Evolutionary conservation across 2,113 vertebrate species (phyloP), one percentile per base, ranked within the genome.

Genomic region (Hepsetus odoe): DNA sequence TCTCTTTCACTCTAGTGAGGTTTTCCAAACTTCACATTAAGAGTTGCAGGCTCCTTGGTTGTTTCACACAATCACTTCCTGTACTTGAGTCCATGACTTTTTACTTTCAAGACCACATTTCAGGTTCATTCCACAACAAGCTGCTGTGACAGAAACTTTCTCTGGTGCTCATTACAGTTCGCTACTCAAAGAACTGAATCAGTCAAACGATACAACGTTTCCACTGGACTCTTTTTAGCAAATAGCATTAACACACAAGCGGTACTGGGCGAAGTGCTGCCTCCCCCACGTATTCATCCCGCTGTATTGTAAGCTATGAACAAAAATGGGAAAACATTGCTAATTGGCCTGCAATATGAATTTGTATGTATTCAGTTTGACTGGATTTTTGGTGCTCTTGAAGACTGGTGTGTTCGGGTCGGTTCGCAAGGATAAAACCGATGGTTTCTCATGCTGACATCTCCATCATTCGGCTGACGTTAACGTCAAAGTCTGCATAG

Each of bases 81-180:
- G 68, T 22, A 70, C 67, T 67, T 33, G 46, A 65, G 12, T 20
- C 71, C 26, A 38, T 71, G 51, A 40, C 30, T 55, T 42, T 78
- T 44, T 44, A 40, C 61, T 49, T 35, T 49, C 51, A 55, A 44
- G 20, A 30, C n/a, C 35, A 61, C 76, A 74, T 74, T 77, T 73
- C 82, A 83, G 77, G 77, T 83, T 51, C 55, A 76, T 76, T 80
- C 68, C 81, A 76, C 51, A 76, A 76, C 72, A 61, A 44, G 71
- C 76, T 73, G 66, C 66, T 68, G 74, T 75, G 38, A 72, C 58
- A 30, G 51, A 73, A 59, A 72, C 74, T 28, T 62, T 26, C 56
- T 80, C 58, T 83, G 82, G 82, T 83, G 82, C 82, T 83, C 65
- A 69, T 55, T 24, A 35, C 16, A 0, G 28, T 62, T 69, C 72